A percentile compares a stretch with the other conserved stretches of the same genome.
Conservation (phyloP, 2,888 invertebrate genomes). For the Adineta ricciae region DNA sequence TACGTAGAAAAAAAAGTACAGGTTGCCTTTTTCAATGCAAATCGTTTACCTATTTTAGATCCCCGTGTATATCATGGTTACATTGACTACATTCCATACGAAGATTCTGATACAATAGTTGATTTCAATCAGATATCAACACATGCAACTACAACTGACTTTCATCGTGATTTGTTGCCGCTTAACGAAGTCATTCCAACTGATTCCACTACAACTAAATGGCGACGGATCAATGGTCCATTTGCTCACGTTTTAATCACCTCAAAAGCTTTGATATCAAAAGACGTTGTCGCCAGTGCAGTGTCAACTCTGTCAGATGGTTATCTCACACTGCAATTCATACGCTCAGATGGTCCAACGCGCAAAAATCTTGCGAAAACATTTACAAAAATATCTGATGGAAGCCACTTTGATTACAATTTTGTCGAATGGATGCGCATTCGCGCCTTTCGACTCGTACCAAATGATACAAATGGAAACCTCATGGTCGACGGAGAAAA, state of each 20-base stretch:
- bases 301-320: slow-evolving; percentile 77
- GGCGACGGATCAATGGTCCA: slow-evolving; percentile 51
- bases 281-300: slow-evolving; percentile 75
- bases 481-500: slow-evolving; percentile 86
- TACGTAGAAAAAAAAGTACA: slow-evolving; percentile 26
- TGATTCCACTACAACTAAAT: slow-evolving; percentile 40
- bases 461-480: slow-evolving; percentile 58
- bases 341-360: slow-evolving; percentile 58
- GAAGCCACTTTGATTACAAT: slow-evolving; percentile 60
- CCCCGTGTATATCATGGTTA: background rate
- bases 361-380: background rate
- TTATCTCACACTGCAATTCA: slow-evolving; percentile 75
- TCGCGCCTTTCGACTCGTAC: slow-evolving; percentile 79
- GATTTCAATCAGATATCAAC: background rate
- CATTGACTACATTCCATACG: background rate
- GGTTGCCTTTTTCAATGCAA: slow-evolving; percentile 64
- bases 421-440: slow-evolving; percentile 66
- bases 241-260: slow-evolving; percentile 70
- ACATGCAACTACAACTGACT: background rate
- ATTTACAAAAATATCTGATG: slow-evolving; percentile 67
- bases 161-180: slow-evolving; percentile 62
- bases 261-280: slow-evolving; percentile 75
- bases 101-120: background rate
- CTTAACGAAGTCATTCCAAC: slow-evolving; percentile 66
- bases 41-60: slow-evolving; percentile 38